phyloP scores from a whole-genome alignment of 2,888 invertebrate genomes.

The Drepana falcataria region DNA sequence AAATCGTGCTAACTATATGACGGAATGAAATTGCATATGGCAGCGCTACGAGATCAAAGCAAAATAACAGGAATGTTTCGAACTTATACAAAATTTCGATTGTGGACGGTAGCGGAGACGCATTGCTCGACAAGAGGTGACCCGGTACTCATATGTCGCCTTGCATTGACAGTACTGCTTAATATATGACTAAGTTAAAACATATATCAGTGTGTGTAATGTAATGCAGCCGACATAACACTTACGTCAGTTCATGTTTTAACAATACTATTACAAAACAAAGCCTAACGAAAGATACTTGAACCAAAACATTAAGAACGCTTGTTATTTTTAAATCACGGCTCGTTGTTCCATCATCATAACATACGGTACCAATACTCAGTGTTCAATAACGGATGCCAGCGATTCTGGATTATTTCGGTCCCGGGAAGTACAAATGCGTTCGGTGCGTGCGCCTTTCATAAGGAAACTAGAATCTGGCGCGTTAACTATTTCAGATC shows the following conservation, averaged over 20 bases:
- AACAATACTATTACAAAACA: slow-evolving; percentile 14
- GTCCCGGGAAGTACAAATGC: slow-evolving; percentile 62
- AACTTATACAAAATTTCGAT: slow-evolving; percentile 63
- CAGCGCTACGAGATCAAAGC: slow-evolving; percentile 25
- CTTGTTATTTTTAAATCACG: slow-evolving; percentile 34
- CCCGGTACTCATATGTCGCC: slow-evolving; percentile 11
- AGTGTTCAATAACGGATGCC: slow-evolving; percentile 62
- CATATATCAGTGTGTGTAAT: not conserved
- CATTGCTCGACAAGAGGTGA: slow-evolving; percentile 16
- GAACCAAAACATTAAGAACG: slow-evolving; percentile 25
- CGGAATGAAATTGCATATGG: slow-evolving; percentile 16
- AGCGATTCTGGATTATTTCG: slow-evolving; percentile 71
- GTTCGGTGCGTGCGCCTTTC: slow-evolving; percentile 31
- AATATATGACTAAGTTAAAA: not conserved
- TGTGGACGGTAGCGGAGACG: slow-evolving; percentile 18
- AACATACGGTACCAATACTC: slow-evolving; percentile 36
- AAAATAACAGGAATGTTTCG: slow-evolving; percentile 58
- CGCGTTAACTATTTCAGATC: slow-evolving; percentile 8
- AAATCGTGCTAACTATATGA: not conserved
- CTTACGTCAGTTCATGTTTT: slow-evolving; percentile 9
- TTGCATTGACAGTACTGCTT: not conserved
- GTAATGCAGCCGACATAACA: not conserved
- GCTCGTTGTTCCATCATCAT: slow-evolving; percentile 23
- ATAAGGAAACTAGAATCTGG: slow-evolving; percentile 50
- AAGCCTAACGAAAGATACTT: slow-evolving; percentile 13